phyloP scores from a whole-genome alignment of 2,888 invertebrate species.

The Eumacrocentrus americanus region DNA sequence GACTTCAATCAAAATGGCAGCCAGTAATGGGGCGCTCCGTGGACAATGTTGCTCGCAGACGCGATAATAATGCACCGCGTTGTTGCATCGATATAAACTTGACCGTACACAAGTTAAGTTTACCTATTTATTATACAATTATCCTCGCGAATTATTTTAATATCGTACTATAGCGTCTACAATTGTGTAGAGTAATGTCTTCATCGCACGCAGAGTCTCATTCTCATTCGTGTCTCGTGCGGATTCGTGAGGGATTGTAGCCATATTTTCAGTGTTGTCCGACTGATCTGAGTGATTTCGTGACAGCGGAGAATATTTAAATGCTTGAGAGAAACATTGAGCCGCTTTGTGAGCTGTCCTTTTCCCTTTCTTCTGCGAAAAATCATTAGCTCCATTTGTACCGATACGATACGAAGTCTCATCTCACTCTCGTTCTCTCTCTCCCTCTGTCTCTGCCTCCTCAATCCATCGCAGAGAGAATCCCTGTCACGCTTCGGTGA shows the following conservation, averaged over 20 bases:
- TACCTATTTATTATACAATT: background rate
- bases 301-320: background rate
- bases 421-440: no score
- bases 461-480: background rate
- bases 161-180: background rate
- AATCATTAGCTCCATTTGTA: background rate
- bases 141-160: background rate
- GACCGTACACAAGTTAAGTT: background rate
- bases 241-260: constrained; percentile 36
- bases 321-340: no score
- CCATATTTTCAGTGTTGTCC: constrained; percentile 51
- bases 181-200: background rate
- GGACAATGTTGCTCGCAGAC: constrained; percentile 45
- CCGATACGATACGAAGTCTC: background rate
- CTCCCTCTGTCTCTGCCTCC: no score
- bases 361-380: no score
- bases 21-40: constrained; percentile 49
- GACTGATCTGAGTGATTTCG: background rate
- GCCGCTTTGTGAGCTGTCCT: no score
- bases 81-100: background rate
- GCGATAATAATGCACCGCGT: constrained; percentile 20
- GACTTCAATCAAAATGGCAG: constrained; percentile 56
- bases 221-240: constrained; percentile 31
- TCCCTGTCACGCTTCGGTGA: constrained; percentile 1
- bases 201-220: constrained; percentile 24